phyloP scores from a whole-genome alignment of 2,797 vertebrate genomes.

The Falco naumanni region DNA sequence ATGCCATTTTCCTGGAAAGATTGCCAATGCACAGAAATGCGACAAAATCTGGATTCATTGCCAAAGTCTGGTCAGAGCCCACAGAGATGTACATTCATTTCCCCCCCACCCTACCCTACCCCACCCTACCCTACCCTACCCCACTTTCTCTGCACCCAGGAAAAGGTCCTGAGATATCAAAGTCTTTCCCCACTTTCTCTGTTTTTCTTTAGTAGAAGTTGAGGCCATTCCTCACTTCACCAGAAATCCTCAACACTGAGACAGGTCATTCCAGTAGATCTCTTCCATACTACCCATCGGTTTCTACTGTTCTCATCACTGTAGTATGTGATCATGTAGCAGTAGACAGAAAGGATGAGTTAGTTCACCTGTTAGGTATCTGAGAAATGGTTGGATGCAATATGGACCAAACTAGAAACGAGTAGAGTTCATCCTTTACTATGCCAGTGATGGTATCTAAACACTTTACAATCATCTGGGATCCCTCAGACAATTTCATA shows the following conservation, averaged over 20 bases:
- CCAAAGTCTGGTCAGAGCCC: slow-evolving; percentile 62
- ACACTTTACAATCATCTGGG: slow-evolving; percentile 46
- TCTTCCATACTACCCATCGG: not conserved
- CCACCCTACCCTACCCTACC: not conserved
- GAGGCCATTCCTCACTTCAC: not conserved
- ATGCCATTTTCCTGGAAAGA: slow-evolving; percentile 14
- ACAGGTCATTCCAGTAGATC: not conserved
- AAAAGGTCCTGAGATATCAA: not conserved
- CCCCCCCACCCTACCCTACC: not conserved
- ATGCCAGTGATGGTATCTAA: slow-evolving; percentile 15
- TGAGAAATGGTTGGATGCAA: not conserved
- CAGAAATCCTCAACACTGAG: not conserved
- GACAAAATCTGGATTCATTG: slow-evolving; percentile 37
- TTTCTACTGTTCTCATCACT: not conserved
- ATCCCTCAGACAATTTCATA: not conserved
- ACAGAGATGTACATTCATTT: not conserved
- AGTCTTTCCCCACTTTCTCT: not conserved
- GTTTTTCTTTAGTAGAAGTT: not conserved
- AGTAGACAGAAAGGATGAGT: not conserved
- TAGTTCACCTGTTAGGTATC: not conserved
- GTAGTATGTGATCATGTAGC: not conserved
- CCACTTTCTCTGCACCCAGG: not conserved
- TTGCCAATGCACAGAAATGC: not conserved
- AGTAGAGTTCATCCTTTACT: not conserved
- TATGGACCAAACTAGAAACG: not conserved